Evolutionary conservation across 2,797 vertebrate species (phyloP).

Genomic region (Fringilla coelebs): DNA sequence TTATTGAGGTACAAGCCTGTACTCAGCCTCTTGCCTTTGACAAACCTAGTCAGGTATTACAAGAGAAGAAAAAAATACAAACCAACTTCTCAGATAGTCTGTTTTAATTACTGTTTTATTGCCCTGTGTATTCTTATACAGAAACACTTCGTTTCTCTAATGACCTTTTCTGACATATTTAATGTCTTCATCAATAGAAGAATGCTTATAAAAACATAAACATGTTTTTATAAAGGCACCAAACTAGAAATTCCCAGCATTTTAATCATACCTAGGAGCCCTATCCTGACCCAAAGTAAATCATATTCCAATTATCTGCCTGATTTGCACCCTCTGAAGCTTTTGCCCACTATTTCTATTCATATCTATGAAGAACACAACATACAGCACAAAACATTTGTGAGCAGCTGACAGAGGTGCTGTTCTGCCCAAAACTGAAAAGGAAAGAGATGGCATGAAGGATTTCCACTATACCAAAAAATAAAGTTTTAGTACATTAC

Average conservation of each 20-base stretch:
- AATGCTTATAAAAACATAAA: neutral
- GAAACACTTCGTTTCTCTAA: neutral
- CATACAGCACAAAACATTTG: neutral
- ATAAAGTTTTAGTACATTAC: slow-evolving; percentile 69
- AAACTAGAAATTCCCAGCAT: neutral
- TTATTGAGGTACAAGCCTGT: neutral
- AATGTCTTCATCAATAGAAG: neutral
- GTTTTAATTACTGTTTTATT: neutral
- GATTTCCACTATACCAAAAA: neutral
- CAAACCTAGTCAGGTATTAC: neutral
- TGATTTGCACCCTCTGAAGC: neutral
- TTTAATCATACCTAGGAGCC: neutral
- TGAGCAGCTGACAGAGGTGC: neutral
- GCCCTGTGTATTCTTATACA: neutral
- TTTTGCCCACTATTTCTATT: neutral
- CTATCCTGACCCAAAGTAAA: neutral
- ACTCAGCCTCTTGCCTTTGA: neutral
- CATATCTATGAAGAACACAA: neutral
- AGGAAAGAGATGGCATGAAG: neutral
- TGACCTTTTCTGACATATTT: neutral
- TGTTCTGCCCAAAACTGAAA: neutral
- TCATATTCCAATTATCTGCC: neutral
- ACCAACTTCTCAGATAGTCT: neutral
- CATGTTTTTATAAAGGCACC: neutral
- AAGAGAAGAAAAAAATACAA: neutral